Evolutionary conservation across 2,888 invertebrate species (phyloP).

Genomic region (Coleophora deauratella): DNA sequence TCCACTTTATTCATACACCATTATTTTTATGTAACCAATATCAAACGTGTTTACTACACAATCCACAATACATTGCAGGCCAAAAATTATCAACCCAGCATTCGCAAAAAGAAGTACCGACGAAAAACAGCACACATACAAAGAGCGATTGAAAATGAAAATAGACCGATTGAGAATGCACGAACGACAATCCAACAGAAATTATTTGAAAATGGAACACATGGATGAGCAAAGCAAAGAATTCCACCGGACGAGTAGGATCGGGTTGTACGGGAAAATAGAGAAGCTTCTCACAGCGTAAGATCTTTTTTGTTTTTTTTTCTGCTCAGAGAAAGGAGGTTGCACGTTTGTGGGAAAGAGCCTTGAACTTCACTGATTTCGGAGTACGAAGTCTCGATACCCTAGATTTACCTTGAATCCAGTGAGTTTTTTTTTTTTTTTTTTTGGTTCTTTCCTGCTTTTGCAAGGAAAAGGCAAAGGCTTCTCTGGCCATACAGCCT

Average conservation of each 20-base stretch:
- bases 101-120: slow-evolving; percentile 53
- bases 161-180: slow-evolving; percentile 54
- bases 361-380: too few relatives aligned
- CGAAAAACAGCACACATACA: slow-evolving; percentile 20
- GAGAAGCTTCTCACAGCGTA: slow-evolving; percentile 77
- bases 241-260: slow-evolving; percentile 76
- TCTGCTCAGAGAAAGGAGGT: too few relatives aligned
- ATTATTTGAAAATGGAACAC: slow-evolving; percentile 38
- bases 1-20: too few relatives aligned
- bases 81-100: slow-evolving; percentile 40
- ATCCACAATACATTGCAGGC: neutral
- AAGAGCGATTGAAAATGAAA: slow-evolving; percentile 50
- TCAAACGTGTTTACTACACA: too few relatives aligned
- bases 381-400: too few relatives aligned
- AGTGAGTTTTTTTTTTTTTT: too few relatives aligned
- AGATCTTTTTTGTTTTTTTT: slow-evolving; percentile 36
- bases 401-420: too few relatives aligned
- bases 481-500: too few relatives aligned
- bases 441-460: too few relatives aligned
- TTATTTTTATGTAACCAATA: too few relatives aligned
- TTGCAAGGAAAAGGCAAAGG: too few relatives aligned
- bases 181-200: slow-evolving; percentile 31
- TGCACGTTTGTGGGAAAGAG: too few relatives aligned
- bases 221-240: slow-evolving; percentile 44
- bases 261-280: slow-evolving; percentile 76